Evolutionary conservation across 2,113 vertebrate species (phyloP), one percentile per base, ranked within the genome.

Genomic region (Brachypteracias leptosomus): DNA sequence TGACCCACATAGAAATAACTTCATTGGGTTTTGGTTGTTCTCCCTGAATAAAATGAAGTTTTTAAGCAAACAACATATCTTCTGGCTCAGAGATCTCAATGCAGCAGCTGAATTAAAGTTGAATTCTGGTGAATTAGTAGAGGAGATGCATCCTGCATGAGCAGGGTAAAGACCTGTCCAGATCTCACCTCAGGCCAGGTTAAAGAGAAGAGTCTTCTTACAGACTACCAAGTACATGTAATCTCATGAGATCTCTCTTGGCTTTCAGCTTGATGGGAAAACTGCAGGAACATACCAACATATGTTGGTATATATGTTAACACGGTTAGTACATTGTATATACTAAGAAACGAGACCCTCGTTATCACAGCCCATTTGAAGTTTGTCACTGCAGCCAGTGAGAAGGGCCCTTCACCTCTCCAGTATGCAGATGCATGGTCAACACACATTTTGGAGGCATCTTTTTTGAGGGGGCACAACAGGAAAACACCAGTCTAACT

Each of bases 401-500:
- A 75, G 97, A 75, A 93, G 61, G 95, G 66, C 47, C 38, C 63
- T 95, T 96, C 77, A 88, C 67, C 71, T 95, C 89, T 81, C 49
- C 92, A 96, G 86, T 87, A 75, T 84, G 88, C 86, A 93, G 61
- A 85, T 85, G 79, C 85, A 85, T 83, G 29, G 93, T 96, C 79
- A 90, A 68, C 61, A 36, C 26, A 31, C 24, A 25, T 63, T 96
- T 90, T 58, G 79, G 19, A 40, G 24, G 93, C 89, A 93, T 51
- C 67, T 92, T 85, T 91, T 63, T 63, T 38, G 13, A 80, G 59
- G 44, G 70, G 80, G 78, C 65, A 33, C 46, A 52, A 26, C 16
- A 78, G 54, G 51, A 92, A 96, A 88, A 90, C 35, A 21, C 6
- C 26, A 89, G 74, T 13, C 35, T 74, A 72, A 72, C 68, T 6